phyloP scores from a whole-genome alignment of 2,113 vertebrate species.

The Cavia porcellus region DNA sequence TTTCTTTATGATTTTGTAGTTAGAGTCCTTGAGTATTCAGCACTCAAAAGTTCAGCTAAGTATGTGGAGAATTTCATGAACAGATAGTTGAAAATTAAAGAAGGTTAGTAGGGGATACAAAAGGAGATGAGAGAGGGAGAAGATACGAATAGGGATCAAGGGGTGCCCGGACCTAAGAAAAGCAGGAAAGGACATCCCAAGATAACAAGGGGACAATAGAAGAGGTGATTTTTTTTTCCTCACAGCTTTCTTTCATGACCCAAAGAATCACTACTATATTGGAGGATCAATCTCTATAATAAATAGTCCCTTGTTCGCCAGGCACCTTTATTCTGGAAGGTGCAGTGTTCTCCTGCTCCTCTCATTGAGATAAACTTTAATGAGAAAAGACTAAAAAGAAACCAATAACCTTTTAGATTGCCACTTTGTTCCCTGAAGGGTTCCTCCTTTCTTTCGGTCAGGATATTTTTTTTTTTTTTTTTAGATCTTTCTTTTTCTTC shows the following conservation, averaged over 20 bases:
- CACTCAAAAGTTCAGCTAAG: background rate
- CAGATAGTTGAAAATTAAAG: background rate
- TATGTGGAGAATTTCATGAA: background rate
- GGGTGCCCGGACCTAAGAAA: background rate
- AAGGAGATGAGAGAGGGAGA: too few species aligned
- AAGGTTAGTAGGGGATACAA: background rate
- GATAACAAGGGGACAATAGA: rapidly evolving
- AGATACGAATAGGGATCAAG: background rate
- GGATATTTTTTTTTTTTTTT: background rate
- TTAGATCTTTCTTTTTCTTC: background rate
- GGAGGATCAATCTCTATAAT: background rate
- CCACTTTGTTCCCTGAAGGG: rapidly evolving
- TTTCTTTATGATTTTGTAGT: background rate
- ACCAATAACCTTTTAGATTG: background rate
- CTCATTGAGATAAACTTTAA: background rate
- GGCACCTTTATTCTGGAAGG: background rate
- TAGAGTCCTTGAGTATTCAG: background rate
- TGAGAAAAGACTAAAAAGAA: background rate
- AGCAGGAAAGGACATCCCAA: background rate
- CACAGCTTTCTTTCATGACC: background rate
- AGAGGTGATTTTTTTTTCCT: too few species aligned
- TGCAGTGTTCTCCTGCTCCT: rapidly evolving
- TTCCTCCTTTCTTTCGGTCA: background rate
- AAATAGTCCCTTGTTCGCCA: background rate
- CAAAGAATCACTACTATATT: background rate